phyloP scores from a whole-genome alignment of 2,888 invertebrate genomes.

The Melanostoma mellinum region DNA sequence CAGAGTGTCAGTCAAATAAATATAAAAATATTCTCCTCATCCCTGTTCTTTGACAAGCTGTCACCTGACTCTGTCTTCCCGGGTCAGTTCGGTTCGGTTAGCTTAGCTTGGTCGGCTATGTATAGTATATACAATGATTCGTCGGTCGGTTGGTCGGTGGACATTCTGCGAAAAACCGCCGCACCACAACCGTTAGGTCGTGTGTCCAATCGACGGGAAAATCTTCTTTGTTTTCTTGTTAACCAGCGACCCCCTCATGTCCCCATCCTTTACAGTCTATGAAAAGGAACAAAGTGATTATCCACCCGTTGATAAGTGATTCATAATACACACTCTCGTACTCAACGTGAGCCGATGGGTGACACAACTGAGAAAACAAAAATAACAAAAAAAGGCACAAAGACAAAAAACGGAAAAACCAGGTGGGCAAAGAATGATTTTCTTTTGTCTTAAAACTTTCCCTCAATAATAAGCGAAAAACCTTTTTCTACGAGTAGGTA shows the following conservation, averaged over 20 bases:
- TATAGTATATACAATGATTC: not conserved
- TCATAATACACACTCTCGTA: slow-evolving; percentile 55
- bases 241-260: slow-evolving; percentile 4
- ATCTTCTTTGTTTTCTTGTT: slow-evolving; percentile 71
- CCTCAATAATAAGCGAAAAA: slow-evolving; percentile 55
- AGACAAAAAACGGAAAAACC: slow-evolving; percentile 46
- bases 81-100: slow-evolving; percentile 34
- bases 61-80: slow-evolving; percentile 52
- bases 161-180: slow-evolving; percentile 56
- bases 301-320: slow-evolving; percentile 69
- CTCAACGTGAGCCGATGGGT: slow-evolving; percentile 21
- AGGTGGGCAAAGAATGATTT: slow-evolving; percentile 45
- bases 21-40: slow-evolving; percentile 59
- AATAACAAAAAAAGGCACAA: not conserved
- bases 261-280: slow-evolving; percentile 11
- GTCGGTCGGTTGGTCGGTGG: slow-evolving; percentile 33
- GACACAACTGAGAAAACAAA: not conserved
- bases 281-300: slow-evolving; percentile 66
- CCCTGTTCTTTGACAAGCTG: slow-evolving; percentile 54
- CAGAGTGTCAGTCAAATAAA: slow-evolving; percentile 56
- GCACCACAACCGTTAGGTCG: slow-evolving; percentile 30
- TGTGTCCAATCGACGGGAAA: slow-evolving; percentile 71
- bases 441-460: slow-evolving; percentile 16
- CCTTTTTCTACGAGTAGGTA: slow-evolving; percentile 37
- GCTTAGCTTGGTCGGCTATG: slow-evolving; percentile 14